Evolutionary conservation across 2,797 vertebrate genomes (phyloP).

Genomic region (Brachyrhaphis roseni): DNA sequence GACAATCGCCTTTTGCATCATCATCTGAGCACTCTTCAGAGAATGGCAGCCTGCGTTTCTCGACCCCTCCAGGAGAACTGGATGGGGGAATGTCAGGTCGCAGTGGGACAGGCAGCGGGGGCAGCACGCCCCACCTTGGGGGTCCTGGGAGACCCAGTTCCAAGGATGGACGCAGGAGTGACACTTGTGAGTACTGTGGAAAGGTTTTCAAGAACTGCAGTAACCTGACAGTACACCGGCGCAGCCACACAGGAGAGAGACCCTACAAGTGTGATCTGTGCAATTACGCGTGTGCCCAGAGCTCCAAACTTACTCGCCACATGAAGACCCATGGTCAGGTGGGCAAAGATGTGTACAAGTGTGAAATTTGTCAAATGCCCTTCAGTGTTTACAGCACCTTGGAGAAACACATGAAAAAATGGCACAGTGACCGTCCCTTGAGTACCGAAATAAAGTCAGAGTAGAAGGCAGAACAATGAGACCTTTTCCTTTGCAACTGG

Average conservation of each 20-base stretch:
- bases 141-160: constrained; percentile 95
- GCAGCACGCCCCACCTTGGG: constrained; percentile 98
- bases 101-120: constrained; percentile 97
- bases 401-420: constrained; percentile 99
- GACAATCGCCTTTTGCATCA: constrained; percentile 99
- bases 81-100: constrained; percentile 97
- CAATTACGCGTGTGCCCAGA: constrained; percentile 99
- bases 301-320: constrained; percentile 99
- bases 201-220: constrained; percentile 99
- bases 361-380: constrained; percentile 99
- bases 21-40: constrained; percentile 99
- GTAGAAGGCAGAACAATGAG: constrained; percentile 91
- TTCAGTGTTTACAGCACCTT: constrained; percentile 99
- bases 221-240: constrained; percentile 99
- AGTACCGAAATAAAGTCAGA: constrained; percentile 99
- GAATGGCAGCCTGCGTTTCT: constrained; percentile 99
- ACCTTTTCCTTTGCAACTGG: constrained; percentile 68
- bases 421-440: constrained; percentile 99
- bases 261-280: constrained; percentile 99
- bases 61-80: constrained; percentile 96
- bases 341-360: constrained; percentile 99
- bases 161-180: constrained; percentile 98
- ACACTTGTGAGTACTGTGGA: constrained; percentile 99
- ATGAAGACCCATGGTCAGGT: constrained; percentile 99
- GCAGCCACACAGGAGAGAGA: constrained; percentile 99